These are phyloP conservation scores for Ganaspis brasiliensis DNA, from an alignment of 2,888 invertebrate genomes.

Conservation along the genomic window DNA sequence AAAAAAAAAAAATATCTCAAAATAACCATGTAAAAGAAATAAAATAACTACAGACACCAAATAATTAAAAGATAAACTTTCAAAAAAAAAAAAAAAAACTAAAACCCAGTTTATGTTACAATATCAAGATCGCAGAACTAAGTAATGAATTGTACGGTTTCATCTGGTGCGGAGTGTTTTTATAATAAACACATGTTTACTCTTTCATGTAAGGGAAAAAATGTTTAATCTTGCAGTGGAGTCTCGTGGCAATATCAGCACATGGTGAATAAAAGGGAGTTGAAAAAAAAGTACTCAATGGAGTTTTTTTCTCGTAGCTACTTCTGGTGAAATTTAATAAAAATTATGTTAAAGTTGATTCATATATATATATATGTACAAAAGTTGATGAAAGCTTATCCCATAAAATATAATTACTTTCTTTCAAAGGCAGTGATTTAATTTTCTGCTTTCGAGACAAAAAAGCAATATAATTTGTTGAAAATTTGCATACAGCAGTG, in stretches of 20 bases:
- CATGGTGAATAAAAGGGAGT: background rate
- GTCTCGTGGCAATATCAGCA: background rate
- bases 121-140: too few relatives aligned
- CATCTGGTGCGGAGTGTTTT: background rate
- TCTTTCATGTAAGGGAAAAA: background rate
- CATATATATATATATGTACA: background rate
- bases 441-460: background rate
- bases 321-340: background rate
- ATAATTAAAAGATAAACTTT: too few relatives aligned
- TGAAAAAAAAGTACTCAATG: background rate
- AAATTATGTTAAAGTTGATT: background rate
- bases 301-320: background rate
- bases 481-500: background rate
- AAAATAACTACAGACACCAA: too few relatives aligned
- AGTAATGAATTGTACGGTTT: background rate
- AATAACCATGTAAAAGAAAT: too few relatives aligned
- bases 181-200: conserved; percentile 20
- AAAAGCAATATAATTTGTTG: background rate
- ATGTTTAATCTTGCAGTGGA: background rate
- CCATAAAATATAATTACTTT: background rate
- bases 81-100: too few relatives aligned
- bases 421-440: conserved; percentile 8
- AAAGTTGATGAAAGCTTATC: background rate
- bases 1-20: too few relatives aligned
- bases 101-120: too few relatives aligned